Base-by-base conservation (phyloP, 2,888 invertebrate species). In the Drosophila neonasuta region DNA sequence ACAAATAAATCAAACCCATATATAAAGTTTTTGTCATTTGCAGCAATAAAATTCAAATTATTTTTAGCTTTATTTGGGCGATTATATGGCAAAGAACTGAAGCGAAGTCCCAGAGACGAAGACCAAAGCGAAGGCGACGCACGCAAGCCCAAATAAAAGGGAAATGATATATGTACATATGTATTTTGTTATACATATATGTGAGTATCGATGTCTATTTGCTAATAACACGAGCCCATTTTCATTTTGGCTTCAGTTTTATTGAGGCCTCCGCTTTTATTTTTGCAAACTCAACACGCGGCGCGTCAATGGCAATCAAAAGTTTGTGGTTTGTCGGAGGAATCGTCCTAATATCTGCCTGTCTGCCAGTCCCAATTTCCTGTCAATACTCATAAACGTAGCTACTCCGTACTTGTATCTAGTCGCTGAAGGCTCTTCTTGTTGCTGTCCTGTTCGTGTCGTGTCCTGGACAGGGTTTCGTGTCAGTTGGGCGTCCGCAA, bases 1-100 rank as follows among this genome's bases (percentile, higher is more conserved):
- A 69, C 68, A 81, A 79, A 74, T 79, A 84, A 84, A 84, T 84
- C 72, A 81, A 68, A 75, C 24, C 36, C 42, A 72, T 71, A 67
- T 68, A 49, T 68, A 63, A 70, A 65, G 57, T 68, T 79, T 69
- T 71, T 77, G 77, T 77, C 79, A 75, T 80, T 83, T 74, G 68
- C 71, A 70, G 79, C 80, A 79, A 81, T 81, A 72, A 83, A 77
- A 77, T 77, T 72, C 72, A 72, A 74, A 81, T 83, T 83, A 81
- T 81, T 81, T 81, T 72, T 83, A 83, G 74, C 77, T 83, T 83
- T 80, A 74, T 71, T 68, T 59, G 52, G 69, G 52, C 72, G 75
- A 62, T 74, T 71, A 63, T 70, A 60, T 63, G 63, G 62, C 72
- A 36, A 57, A 50, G 74, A 49, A 51, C 32, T 64, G 39, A 51